Evolutionary conservation across 2,113 vertebrate species (phyloP).

Genomic region (Aptenodytes forsteri): DNA sequence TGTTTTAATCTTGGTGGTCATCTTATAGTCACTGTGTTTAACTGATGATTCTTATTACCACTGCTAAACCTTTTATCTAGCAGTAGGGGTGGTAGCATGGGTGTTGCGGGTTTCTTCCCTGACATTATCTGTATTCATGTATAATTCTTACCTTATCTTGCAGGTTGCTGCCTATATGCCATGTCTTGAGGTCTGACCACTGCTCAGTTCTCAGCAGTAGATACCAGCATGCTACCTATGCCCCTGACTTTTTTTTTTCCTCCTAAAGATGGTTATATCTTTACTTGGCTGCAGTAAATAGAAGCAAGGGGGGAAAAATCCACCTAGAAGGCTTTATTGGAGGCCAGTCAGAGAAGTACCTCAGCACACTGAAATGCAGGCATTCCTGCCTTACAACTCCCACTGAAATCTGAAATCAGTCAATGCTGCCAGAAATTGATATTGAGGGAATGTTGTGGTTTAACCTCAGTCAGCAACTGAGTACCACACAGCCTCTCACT

Average conservation of each 20-base stretch:
- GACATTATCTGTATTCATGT: background rate
- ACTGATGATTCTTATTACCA: background rate
- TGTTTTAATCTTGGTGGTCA: background rate
- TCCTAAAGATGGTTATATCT: background rate
- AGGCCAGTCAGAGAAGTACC: background rate
- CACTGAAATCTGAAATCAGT: constrained; percentile 1
- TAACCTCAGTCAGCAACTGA: no score
- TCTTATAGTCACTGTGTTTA: background rate
- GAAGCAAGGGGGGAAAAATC: background rate
- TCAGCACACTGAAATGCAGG: background rate
- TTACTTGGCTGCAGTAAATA: background rate
- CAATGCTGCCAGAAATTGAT: background rate
- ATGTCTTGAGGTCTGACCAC: background rate
- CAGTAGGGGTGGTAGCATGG: background rate
- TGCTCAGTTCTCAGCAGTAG: background rate
- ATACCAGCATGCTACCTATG: background rate
- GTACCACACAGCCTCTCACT: no score
- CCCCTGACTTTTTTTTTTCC: background rate
- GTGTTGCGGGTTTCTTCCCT: background rate
- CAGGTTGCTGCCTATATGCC: background rate
- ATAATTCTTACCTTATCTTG: background rate
- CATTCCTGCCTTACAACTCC: background rate
- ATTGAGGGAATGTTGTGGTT: background rate
- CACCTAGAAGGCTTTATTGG: background rate
- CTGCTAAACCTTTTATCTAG: background rate